Evolutionary conservation across 2,797 vertebrate genomes (phyloP), one percentile per base, ranked within the genome.

Genomic region (Bufotes viridis): DNA sequence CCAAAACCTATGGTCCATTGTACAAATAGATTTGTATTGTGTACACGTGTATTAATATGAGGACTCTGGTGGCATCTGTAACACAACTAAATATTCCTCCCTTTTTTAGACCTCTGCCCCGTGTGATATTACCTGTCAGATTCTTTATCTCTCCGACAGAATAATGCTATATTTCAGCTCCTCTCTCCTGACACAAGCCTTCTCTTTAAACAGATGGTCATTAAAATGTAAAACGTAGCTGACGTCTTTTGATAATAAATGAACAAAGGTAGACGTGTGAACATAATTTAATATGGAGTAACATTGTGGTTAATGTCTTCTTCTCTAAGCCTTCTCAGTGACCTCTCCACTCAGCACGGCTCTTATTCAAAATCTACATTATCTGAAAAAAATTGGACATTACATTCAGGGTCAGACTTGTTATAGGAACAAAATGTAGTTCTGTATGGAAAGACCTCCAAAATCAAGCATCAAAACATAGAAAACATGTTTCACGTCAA

Each of bases 171-270:
- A 83, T 67, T 70, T 78, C 60, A 17, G 51, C 11, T 17, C 42
- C 42, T 72, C 75, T 65, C 61, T 75, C 26, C 24, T 78, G 49
- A 84, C 63, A 84, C 42, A 22, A 70, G 67, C 22, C 42, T 53
- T 61, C 26, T 29, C 53, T 24, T 13, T 79, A 63, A 82, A 72
- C 81, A 88, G 87, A 84, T 88, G 87, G 72, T 26, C 61, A 78
- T 88, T 83, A 88, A 84, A 83, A 88, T 84, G 74, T 78, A 83
- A 67, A 82, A 65, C 13, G 22, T 24, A 22, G 17, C 6, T 2
- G 67, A 79, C 75, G 49, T 63, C 61, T 87, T 78, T 34, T 42
- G 34, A 63, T 78, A 82, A 20, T 79, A 58, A 15, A 24, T 78
- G 55, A 58, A 34, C 78, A 79, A 60, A 79, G 55, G 20, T 58